These are phyloP conservation scores for Turritopsis rubra DNA, from an alignment of 30 jellyfish, hydroid and myxozoan genomes.

Conservation along the genomic window DNA sequence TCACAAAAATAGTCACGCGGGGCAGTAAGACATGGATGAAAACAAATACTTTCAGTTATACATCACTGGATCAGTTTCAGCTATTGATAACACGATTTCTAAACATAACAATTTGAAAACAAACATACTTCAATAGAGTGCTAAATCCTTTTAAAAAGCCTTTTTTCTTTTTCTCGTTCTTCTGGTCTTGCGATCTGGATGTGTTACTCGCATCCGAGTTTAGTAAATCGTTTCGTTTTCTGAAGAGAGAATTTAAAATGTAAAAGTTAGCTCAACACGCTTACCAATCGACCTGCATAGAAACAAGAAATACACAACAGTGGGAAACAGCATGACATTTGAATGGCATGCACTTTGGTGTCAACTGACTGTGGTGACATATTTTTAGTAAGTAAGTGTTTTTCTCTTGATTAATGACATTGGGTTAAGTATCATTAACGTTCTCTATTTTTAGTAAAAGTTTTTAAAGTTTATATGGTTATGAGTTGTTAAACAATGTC, in stretches of 20 bases:
- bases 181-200: neutral
- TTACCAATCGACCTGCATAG: too few species aligned
- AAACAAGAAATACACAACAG: neutral
- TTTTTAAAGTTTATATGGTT: neutral
- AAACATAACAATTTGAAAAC: neutral
- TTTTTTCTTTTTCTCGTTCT: conserved; percentile 48
- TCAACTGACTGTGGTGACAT: neutral
- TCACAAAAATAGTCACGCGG: neutral
- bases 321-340: neutral
- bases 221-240: conserved; percentile 29
- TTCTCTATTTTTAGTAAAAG: too few species aligned
- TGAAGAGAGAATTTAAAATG: neutral
- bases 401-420: neutral
- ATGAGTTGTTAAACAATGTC: neutral
- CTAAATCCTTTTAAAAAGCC: conserved; percentile 91
- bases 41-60: neutral
- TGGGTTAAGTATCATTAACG: neutral
- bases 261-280: neutral
- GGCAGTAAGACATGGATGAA: too few species aligned
- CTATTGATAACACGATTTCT: neutral
- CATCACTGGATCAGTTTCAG: neutral
- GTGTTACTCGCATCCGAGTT: conserved; percentile 5
- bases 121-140: conserved; percentile 62
- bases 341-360: neutral
- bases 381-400: neutral